Evolutionary conservation across 2,888 invertebrate genomes (phyloP).

Genomic region (Rotaria magnacalcarata): DNA sequence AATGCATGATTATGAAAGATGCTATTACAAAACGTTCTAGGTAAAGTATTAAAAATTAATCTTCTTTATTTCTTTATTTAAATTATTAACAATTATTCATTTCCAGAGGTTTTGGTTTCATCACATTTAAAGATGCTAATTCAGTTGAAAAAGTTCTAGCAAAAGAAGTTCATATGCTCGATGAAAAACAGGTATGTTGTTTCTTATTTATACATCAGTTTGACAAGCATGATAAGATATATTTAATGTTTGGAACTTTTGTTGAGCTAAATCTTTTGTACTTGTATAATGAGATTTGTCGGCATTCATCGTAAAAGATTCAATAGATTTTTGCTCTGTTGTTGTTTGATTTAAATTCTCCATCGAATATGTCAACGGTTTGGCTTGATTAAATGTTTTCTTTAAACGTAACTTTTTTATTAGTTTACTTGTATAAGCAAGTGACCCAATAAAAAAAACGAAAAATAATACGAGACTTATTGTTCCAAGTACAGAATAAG

Average conservation of each 20-base stretch:
- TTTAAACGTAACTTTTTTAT: background rate
- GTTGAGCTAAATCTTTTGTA: background rate
- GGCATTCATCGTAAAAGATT: background rate
- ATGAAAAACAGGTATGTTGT: slow-evolving; percentile 43
- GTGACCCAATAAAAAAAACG: background rate
- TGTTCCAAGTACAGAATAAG: background rate
- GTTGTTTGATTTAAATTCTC: background rate
- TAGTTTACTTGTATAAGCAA: slow-evolving; percentile 25
- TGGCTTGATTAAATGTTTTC: background rate
- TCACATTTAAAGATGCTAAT: slow-evolving; percentile 44
- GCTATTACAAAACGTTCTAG: slow-evolving; percentile 47
- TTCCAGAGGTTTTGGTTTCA: slow-evolving; percentile 46
- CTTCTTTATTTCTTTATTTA: background rate
- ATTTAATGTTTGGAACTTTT: background rate
- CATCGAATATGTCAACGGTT: background rate
- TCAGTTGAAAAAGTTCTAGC: slow-evolving; percentile 46
- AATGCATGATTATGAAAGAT: slow-evolving; percentile 47
- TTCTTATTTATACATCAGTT: background rate
- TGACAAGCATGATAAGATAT: background rate
- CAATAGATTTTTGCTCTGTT: too few relatives aligned
- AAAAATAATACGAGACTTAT: background rate
- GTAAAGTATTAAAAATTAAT: background rate
- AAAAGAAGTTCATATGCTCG: slow-evolving; percentile 39
- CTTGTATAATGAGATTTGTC: background rate
- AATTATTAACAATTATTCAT: background rate